These are phyloP conservation scores for Entomobrya multifasciata DNA, from an alignment of 2,888 invertebrate species.

Conservation along the genomic window DNA sequence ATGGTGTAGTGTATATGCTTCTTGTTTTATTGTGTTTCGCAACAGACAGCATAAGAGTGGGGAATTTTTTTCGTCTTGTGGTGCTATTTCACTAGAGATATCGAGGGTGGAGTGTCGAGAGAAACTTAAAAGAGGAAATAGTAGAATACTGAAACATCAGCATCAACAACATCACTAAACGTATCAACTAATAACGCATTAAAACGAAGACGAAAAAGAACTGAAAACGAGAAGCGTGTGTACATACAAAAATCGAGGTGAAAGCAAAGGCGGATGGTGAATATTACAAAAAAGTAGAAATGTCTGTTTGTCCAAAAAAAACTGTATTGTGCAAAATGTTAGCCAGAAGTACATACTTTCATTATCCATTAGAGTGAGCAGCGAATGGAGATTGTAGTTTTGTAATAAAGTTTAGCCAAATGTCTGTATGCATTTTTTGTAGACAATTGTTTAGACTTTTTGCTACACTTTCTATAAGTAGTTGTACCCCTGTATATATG, in stretches of 20 bases:
- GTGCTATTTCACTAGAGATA: neutral
- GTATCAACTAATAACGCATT: constrained; percentile 52
- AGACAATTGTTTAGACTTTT: neutral
- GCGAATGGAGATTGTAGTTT: neutral
- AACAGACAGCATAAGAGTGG: constrained; percentile 1
- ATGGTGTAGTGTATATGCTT: neutral
- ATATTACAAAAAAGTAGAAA: constrained; percentile 13
- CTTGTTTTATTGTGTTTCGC: constrained; percentile 13
- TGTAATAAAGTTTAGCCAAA: neutral
- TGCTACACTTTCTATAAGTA: too few species aligned
- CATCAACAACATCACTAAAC: constrained; percentile 9
- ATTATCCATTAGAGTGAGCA: constrained; percentile 8
- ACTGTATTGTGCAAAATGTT: constrained; percentile 4
- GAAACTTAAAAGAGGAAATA: constrained; percentile 10
- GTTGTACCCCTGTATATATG: too few species aligned
- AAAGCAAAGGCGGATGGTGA: constrained; percentile 57
- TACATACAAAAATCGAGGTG: constrained; percentile 40
- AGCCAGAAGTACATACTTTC: neutral
- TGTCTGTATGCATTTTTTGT: constrained; percentile 3
- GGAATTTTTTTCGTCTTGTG: constrained; percentile 23
- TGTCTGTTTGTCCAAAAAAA: constrained; percentile 21
- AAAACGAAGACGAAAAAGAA: neutral
- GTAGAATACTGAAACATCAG: constrained; percentile 28
- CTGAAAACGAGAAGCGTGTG: neutral
- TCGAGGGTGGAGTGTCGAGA: neutral